Conservation (phyloP, 1,140 invertebrate genomes). For the Leptopilina boulardi region DNA sequence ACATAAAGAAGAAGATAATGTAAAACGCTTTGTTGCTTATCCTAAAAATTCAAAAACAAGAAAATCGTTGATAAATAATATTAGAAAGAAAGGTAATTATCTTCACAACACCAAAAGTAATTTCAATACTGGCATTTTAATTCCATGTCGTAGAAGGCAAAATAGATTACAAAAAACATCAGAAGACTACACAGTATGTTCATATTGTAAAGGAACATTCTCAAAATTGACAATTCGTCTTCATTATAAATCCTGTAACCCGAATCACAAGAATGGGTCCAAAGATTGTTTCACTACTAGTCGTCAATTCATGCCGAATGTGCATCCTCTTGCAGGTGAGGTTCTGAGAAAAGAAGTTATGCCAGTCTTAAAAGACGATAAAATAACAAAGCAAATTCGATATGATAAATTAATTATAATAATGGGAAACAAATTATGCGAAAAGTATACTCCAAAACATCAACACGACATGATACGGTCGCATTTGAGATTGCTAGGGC, state of each 20-base stretch:
- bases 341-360: conserved; percentile 26
- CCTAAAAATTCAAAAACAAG: conserved; percentile 35
- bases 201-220: conserved; percentile 43
- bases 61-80: conserved; percentile 35
- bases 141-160: conserved; percentile 50
- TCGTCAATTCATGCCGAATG: conserved; percentile 9
- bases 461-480: conserved; percentile 44
- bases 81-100: conserved; percentile 49
- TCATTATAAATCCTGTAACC: conserved; percentile 38
- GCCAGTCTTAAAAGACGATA: conserved; percentile 43
- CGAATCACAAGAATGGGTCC: conserved; percentile 22
- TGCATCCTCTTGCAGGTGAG: conserved; percentile 15
- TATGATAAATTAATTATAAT: conserved; percentile 43
- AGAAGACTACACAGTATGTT: conserved; percentile 40
- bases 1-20: conserved; percentile 44
- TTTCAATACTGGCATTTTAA: conserved; percentile 46
- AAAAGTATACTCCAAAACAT: conserved; percentile 29
- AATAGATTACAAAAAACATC: conserved; percentile 30
- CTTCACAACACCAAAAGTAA: conserved; percentile 42
- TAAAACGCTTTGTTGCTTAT: conserved; percentile 42
- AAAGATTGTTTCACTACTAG: conserved; percentile 24
- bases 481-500: conserved; percentile 39
- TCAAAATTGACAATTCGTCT: conserved; percentile 40
- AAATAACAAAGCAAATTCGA: conserved; percentile 31
- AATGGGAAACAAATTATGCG: conserved; percentile 33